Evolutionary conservation across 2,113 vertebrate genomes (phyloP).

Genomic region (Pygoscelis antarcticus): DNA sequence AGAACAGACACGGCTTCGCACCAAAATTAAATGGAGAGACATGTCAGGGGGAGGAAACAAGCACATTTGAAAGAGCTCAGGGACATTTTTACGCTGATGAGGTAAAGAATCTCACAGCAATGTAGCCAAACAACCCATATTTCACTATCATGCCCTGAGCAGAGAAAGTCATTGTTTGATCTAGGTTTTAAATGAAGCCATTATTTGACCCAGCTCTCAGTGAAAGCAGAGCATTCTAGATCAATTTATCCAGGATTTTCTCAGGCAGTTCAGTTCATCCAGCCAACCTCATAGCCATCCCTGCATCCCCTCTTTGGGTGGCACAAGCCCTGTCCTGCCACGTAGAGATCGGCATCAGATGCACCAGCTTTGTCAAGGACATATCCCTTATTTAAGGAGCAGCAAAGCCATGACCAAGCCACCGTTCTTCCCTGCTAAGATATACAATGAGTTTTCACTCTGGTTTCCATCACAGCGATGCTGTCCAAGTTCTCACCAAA

Average conservation of each 20-base stretch:
- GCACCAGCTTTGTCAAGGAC: neutral
- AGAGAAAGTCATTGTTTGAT: neutral
- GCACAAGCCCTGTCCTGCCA: neutral
- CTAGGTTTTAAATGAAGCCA: neutral
- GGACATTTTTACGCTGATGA: neutral
- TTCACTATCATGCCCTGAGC: neutral
- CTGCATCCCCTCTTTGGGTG: rapidly evolving
- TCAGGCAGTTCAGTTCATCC: neutral
- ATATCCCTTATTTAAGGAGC: too few species aligned
- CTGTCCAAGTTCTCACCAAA: neutral
- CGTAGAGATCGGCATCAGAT: rapidly evolving
- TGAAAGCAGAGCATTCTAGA: neutral
- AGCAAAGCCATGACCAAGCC: neutral
- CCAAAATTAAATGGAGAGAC: neutral
- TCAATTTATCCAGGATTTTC: neutral
- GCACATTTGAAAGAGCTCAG: neutral
- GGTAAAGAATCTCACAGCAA: neutral
- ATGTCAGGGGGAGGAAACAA: neutral
- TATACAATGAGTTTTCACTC: neutral
- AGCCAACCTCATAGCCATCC: neutral
- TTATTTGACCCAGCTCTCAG: neutral
- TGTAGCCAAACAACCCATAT: neutral
- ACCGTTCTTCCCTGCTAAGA: neutral
- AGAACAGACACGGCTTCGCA: neutral
- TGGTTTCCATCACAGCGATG: rapidly evolving